Percentiles rank a stretch among this genome's conserved stretches.
Conservation (phyloP, 2,113 vertebrate genomes). For the Elanus axillaris region DNA sequence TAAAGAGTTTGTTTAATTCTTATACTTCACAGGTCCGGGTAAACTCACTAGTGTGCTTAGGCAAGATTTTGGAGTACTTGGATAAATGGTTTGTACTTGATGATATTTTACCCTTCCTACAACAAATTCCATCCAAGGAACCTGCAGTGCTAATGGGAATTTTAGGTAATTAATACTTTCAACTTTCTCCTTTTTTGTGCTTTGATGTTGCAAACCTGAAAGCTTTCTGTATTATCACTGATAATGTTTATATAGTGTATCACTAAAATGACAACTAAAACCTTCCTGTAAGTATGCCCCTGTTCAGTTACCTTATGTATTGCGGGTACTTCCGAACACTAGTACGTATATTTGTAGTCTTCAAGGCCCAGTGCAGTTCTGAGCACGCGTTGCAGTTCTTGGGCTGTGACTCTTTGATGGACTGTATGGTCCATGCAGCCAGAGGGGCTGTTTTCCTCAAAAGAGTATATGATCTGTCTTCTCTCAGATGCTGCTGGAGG, state of each 20-base stretch:
- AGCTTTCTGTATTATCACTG: not conserved
- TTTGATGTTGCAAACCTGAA: not conserved
- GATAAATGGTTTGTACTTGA: conserved; percentile 99
- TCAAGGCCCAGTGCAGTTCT: not conserved
- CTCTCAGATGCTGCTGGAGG: not conserved
- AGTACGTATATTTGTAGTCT: not conserved
- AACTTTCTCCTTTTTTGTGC: not conserved
- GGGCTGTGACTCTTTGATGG: not conserved
- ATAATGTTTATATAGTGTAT: not conserved
- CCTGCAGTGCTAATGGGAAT: conserved; percentile 98
- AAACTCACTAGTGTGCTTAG: conserved; percentile 95
- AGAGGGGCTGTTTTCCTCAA: not conserved
- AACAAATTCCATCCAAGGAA: conserved; percentile 96
- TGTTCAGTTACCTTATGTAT: not conserved
- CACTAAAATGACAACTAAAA: not conserved
- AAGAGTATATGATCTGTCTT: not conserved
- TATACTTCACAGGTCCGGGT: conserved; percentile 86
- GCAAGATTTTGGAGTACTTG: conserved; percentile 96
- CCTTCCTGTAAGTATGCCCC: not conserved
- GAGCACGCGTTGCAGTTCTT: not conserved
- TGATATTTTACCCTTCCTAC: conserved; percentile 95
- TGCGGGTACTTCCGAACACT: not conserved
- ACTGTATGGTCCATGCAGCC: not conserved
- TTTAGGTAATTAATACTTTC: conserved; percentile 78
- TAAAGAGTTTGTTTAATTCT: not conserved